Conservation (phyloP, 2,888 invertebrate genomes). For the Dynastes hyllus region DNA sequence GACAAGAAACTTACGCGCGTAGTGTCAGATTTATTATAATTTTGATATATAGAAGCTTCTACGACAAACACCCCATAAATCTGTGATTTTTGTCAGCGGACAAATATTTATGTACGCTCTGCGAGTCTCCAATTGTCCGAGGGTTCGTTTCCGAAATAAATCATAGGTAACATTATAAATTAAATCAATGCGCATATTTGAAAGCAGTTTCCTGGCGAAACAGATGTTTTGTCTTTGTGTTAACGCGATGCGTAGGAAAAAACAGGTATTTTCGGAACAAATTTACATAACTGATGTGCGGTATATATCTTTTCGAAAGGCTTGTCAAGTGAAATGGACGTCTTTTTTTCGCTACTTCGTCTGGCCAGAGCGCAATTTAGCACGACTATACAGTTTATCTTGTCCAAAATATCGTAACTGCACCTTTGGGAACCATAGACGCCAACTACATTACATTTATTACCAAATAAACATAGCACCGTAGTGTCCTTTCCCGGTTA, state of each 20-base stretch:
- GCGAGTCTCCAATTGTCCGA: constrained; percentile 7
- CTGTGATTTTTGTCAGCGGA: constrained; percentile 11
- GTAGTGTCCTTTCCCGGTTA: constrained; percentile 19
- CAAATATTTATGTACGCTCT: constrained; percentile 32
- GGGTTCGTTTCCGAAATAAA: constrained; percentile 21
- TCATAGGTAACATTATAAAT: constrained; percentile 30
- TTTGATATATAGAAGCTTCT: constrained; percentile 27
- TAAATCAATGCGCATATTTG: constrained; percentile 17
- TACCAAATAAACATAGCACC: constrained; percentile 33
- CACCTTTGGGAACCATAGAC: constrained; percentile 43
- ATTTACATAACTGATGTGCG: constrained; percentile 19
- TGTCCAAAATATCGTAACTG: constrained; percentile 44
- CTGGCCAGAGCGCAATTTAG: constrained; percentile 28
- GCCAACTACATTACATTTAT: constrained; percentile 47
- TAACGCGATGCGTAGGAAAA: background rate
- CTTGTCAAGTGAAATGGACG: constrained; percentile 22
- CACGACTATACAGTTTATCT: constrained; percentile 39
- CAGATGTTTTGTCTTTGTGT: constrained; percentile 14
- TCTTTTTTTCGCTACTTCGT: constrained; percentile 40
- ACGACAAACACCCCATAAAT: constrained; percentile 29
- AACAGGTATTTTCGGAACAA: constrained; percentile 8
- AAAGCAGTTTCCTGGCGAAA: constrained; percentile 7
- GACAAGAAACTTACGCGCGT: constrained; percentile 15
- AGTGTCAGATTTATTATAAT: constrained; percentile 35
- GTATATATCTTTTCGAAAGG: constrained; percentile 25